Base-by-base conservation (phyloP, 2,888 invertebrate species). In the Cordilura impudica region DNA sequence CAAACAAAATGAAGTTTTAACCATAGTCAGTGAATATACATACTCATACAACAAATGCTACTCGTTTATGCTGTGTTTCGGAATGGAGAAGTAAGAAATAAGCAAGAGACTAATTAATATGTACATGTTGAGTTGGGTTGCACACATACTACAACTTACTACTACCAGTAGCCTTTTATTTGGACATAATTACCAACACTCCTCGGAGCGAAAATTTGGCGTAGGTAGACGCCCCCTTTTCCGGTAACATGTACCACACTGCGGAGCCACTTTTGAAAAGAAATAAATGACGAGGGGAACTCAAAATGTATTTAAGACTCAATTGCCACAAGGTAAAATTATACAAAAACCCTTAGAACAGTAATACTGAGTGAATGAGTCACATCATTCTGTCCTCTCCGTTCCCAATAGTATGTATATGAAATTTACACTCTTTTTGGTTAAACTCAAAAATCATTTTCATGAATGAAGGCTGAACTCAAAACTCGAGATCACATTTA, bases 91-190 rank as follows among this genome's bases (percentile, higher is more conserved):
- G 31, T 49, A 26, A 8, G 18, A 39, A 18, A 26, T 51, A 72
- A 45, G 63, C 16, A 10, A 61, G 31, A 86, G 84, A 83, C 84
- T 86, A 84, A 79, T 79, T 79, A 79, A 79, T 67, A 79, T 83
- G 84, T 84, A 83, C 83, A 84, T 80, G 70, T 85, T 81, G 71
- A 71, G 74, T 73, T 83, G 75, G 71, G 80, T 78, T 47, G 63
- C 58, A 71, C 82, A 82, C 81, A 84, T 82, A 75, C 82, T 79
- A 78, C 74, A 19, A 54, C 82, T n/a, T 78, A 26, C 63, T n/a
- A 79, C 78, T 18, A 78, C 78, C 75, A 73, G 82, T 82, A 82
- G 82, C 81, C 70, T 72, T 73, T 77, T 79, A 81, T 82, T 82
- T 82, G 82, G 82, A 77, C 80, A 73, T 82, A 82, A 82, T 82